phyloP scores from a whole-genome alignment of 2,888 invertebrate species.

The Syrphus vitripennis region DNA sequence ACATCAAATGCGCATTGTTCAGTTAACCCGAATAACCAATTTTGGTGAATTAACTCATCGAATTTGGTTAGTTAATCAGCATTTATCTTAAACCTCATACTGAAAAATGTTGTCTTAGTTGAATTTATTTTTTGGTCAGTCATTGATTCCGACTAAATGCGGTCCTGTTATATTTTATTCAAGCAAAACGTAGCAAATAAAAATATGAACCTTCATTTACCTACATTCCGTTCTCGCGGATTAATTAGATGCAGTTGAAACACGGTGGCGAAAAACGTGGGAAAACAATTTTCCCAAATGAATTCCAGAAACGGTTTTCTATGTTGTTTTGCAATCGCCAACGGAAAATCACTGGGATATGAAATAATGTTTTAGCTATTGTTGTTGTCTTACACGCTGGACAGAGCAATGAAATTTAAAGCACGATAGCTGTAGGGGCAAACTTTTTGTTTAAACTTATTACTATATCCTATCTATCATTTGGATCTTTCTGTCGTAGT shows the following conservation, averaged over 20 bases:
- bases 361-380: neutral
- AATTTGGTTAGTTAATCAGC: too few species aligned
- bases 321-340: slow-evolving; percentile 33
- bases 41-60: too few species aligned
- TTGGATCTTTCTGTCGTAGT: slow-evolving; percentile 3
- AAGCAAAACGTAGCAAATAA: neutral
- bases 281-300: slow-evolving; percentile 65
- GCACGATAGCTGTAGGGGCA: slow-evolving; percentile 16
- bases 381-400: neutral
- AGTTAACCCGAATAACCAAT: too few species aligned
- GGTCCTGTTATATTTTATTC: neutral
- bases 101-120: too few species aligned
- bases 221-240: slow-evolving; percentile 57
- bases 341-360: slow-evolving; percentile 43
- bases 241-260: slow-evolving; percentile 68
- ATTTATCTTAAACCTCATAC: too few species aligned
- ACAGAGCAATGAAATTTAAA: neutral
- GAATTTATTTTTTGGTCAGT: too few species aligned
- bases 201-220: slow-evolving; percentile 22
- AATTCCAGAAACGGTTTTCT: slow-evolving; percentile 62
- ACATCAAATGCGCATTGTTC: too few species aligned
- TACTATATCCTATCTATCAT: neutral
- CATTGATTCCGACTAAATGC: neutral
- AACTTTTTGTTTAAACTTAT: neutral
- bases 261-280: slow-evolving; percentile 68